Base-by-base conservation (phyloP, 2,113 vertebrate genomes). In the Megalops atlanticus region DNA sequence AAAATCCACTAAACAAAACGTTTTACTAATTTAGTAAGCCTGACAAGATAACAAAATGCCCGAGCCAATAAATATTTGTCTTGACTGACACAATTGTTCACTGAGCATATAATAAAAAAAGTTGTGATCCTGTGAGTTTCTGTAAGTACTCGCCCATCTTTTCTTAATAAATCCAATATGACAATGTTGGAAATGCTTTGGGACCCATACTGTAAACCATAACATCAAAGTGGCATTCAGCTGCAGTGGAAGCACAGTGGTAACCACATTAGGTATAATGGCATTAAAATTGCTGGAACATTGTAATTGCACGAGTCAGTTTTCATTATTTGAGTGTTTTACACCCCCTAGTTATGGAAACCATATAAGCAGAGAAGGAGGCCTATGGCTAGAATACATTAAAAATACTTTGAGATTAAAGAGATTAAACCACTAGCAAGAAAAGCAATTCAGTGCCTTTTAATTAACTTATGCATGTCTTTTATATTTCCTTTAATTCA, bases 351-450 rank as follows among this genome's bases (percentile, higher is more conserved):
- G 73, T 81, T 76, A 75, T 75, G 76, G 73, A 81, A 75, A 38
- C 39, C 80, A 81, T 54, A 76, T 73, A 75, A n/a, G 58, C 79
- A 80, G 35, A 80, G 54, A 74, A 82, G 77, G 81, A 69, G 86
- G 84, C 85, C 89, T 71, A 78, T 82, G 33, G 89, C 88, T 80
- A 85, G 88, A 90, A 91, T 90, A 86, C 85, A 91, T 91, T 92
- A 91, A 89, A 89, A 92, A 93, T 86, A 85, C 85, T 88, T 90
- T 92, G 92, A 91, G 91, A 90, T 91, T 87, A 88, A 86, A 89
- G 70, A 91, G 91, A 92, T 91, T 91, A 90, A 84, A 85, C 82
- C 86, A 86, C 84, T 88, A n/a, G 85, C 91, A 82, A 85, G 87
- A 84, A 88, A 79, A 80, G 86, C 88, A 87, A 80, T 88, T 90